These are phyloP conservation scores for Archaeoteleia sp. DNA, from an alignment of 2,888 invertebrate species.

Conservation along the genomic window DNA sequence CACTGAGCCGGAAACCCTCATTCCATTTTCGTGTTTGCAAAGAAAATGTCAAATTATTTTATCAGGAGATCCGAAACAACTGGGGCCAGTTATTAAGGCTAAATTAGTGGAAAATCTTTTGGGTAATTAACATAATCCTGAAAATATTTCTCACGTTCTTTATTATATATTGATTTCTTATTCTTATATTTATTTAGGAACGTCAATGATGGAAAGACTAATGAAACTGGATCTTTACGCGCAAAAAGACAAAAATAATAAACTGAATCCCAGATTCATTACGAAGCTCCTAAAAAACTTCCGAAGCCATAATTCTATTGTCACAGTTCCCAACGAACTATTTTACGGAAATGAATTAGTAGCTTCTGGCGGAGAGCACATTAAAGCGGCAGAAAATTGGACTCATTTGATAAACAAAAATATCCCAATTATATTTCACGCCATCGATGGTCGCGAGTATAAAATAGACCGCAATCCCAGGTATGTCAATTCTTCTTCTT, in stretches of 20 bases:
- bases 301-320: slow-evolving; percentile 81
- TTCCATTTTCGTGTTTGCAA: slow-evolving; percentile 75
- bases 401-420: slow-evolving; percentile 73
- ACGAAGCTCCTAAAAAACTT: slow-evolving; percentile 86
- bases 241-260: slow-evolving; percentile 68
- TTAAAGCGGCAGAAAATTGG: slow-evolving; percentile 69
- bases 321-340: slow-evolving; percentile 81
- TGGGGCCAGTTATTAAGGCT: slow-evolving; percentile 80
- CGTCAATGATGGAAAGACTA: slow-evolving; percentile 83
- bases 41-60: slow-evolving; percentile 79
- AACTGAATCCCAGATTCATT: slow-evolving; percentile 79
- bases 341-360: slow-evolving; percentile 81
- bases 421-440: slow-evolving; percentile 79
- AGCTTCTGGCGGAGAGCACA: slow-evolving; percentile 56
- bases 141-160: background rate
- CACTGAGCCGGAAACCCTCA: slow-evolving; percentile 81
- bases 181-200: too few relatives aligned
- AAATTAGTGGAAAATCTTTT: slow-evolving; percentile 70
- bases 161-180: too few relatives aligned
- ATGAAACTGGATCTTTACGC: slow-evolving; percentile 77
- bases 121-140: slow-evolving; percentile 62
- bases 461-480: slow-evolving; percentile 72
- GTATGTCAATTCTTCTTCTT: too few relatives aligned
- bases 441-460: slow-evolving; percentile 77
- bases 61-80: slow-evolving; percentile 85